These are phyloP conservation scores for Spisula solida DNA, from an alignment of 2,888 invertebrate species.

Conservation along the genomic window DNA sequence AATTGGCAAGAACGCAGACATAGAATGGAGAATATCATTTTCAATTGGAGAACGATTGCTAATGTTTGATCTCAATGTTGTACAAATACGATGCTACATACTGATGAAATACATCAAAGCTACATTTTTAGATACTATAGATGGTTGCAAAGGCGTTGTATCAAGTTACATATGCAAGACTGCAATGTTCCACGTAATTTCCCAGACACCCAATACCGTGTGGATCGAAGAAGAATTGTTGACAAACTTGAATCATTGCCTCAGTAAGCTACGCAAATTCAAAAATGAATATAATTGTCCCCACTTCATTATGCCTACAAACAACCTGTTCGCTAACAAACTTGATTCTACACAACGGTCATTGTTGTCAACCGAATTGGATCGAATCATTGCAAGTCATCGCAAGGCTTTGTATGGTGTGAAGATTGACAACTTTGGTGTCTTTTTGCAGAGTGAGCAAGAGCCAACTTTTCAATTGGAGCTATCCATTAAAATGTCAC, in stretches of 20 bases:
- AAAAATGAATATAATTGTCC: neutral
- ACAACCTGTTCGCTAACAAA: neutral
- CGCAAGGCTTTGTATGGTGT: neutral
- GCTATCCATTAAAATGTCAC: too few species aligned
- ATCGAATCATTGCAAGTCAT: neutral
- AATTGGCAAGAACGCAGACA: neutral
- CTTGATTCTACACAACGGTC: neutral
- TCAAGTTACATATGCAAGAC: constrained; percentile 13
- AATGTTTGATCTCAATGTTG: neutral
- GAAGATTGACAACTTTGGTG: neutral
- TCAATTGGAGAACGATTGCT: neutral
- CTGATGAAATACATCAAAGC: neutral
- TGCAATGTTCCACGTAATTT: neutral
- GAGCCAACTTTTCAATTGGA: neutral
- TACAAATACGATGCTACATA: neutral
- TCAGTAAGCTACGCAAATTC: neutral
- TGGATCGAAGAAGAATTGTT: neutral
- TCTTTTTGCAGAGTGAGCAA: neutral
- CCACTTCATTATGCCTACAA: neutral
- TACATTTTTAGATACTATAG: neutral
- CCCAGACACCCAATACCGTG: neutral
- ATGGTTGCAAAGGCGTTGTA: neutral
- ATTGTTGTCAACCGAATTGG: neutral
- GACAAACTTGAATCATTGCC: neutral
- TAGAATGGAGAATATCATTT: constrained; percentile 8